phyloP scores from a whole-genome alignment of 2,797 vertebrate genomes.

The Eulemur albifrons region DNA sequence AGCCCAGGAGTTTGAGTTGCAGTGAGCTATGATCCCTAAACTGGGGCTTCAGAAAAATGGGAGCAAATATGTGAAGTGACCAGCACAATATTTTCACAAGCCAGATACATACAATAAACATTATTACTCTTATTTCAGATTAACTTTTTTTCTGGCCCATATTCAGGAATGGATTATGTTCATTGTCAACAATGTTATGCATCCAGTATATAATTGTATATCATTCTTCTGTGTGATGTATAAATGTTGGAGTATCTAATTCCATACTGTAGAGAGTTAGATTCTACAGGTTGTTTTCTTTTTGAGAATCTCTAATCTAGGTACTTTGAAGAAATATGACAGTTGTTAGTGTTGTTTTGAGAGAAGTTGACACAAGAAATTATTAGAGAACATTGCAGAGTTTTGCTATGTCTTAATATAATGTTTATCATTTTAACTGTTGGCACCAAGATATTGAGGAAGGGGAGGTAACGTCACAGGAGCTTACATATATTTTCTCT shows the following conservation, averaged over 20 bases:
- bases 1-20: background rate
- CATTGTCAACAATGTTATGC: background rate
- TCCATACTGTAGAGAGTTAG: background rate
- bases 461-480: background rate
- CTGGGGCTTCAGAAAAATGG: background rate
- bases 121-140: background rate
- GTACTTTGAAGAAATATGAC: background rate
- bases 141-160: background rate
- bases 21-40: background rate
- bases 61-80: background rate
- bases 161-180: background rate
- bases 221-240: background rate
- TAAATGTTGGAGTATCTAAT: background rate
- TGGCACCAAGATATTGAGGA: background rate
- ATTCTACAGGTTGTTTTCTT: background rate
- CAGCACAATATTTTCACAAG: too few relatives aligned
- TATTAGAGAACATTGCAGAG: background rate
- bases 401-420: background rate
- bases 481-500: background rate
- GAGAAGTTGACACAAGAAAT: background rate
- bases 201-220: background rate
- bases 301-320: background rate
- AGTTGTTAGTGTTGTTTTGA: background rate
- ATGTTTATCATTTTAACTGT: background rate
- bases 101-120: background rate